Conservation (phyloP, 2,888 invertebrate genomes). For the Sphaerophoria taeniata region DNA sequence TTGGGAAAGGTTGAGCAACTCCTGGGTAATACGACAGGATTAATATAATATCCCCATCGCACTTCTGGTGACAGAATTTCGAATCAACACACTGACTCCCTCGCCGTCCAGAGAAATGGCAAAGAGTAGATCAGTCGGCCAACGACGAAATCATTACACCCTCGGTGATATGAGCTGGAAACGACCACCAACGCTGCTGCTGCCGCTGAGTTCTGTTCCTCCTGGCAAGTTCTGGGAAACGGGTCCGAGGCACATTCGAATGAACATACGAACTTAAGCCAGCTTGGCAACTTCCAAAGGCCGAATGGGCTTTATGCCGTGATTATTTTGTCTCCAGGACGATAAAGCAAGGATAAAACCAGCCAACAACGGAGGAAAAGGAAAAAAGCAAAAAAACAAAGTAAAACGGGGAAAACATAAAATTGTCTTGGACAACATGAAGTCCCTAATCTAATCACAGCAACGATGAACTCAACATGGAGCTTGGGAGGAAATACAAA, state of each 20-base stretch:
- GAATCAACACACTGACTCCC: too few species aligned
- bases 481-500: constrained; percentile 37
- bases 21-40: constrained; percentile 51
- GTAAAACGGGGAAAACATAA: constrained; percentile 30
- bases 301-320: constrained; percentile 65
- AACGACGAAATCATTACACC: constrained; percentile 69
- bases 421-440: constrained; percentile 68
- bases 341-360: constrained; percentile 37
- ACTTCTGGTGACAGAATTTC: background rate
- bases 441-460: constrained; percentile 72
- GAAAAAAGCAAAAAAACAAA: constrained; percentile 1
- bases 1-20: constrained; percentile 50
- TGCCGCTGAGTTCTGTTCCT: background rate
- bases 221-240: constrained; percentile 20
- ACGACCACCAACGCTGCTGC: constrained; percentile 6
- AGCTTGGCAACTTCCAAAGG: constrained; percentile 42
- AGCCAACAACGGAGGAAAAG: constrained; percentile 12
- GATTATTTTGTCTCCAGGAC: constrained; percentile 67
- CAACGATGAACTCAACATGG: constrained; percentile 58
- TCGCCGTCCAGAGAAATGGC: too few species aligned
- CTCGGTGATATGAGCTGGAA: constrained; percentile 45
- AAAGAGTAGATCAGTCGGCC: constrained; percentile 63
- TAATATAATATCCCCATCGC: constrained; percentile 51
- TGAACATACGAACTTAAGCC: constrained; percentile 35
- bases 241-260: constrained; percentile 46